Percentiles rank a stretch among this genome's conserved stretches.
Conservation (phyloP, 2,113 vertebrate genomes). For the Trinectes maculatus region DNA sequence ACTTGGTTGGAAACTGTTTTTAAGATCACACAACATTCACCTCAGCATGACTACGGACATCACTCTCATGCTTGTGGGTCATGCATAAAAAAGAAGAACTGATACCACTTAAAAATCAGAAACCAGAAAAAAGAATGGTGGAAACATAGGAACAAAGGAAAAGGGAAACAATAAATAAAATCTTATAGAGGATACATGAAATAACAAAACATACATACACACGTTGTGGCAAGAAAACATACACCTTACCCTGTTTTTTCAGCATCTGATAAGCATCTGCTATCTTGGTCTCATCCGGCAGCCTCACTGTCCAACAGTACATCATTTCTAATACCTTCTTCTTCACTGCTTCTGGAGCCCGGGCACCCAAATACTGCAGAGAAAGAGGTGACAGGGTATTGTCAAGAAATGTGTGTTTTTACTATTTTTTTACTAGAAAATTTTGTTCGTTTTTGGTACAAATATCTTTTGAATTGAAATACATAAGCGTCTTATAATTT, state of each 20-base stretch:
- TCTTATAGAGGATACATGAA: not conserved
- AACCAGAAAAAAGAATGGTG: constrained; percentile 28
- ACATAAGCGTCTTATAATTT: no score
- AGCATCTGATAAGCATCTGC: constrained; percentile 97
- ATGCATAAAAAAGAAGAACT: constrained; percentile 46
- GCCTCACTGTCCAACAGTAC: constrained; percentile 90
- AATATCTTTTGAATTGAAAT: no score
- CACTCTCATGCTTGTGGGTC: constrained; percentile 26
- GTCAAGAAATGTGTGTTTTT: not conserved
- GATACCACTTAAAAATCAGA: constrained; percentile 6
- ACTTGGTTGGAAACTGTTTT: not conserved
- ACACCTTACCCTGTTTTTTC: constrained; percentile 93
- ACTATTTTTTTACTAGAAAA: no score
- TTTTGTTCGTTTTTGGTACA: no score
- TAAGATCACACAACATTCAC: not conserved
- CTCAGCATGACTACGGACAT: constrained; percentile 27
- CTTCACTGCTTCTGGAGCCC: constrained; percentile 93
- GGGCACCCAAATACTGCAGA: constrained; percentile 91
- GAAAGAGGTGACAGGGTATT: not conserved
- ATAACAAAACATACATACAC: not conserved
- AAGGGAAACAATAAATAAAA: not conserved
- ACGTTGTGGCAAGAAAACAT: not conserved
- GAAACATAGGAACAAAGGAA: constrained; percentile 6
- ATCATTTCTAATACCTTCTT: constrained; percentile 94
- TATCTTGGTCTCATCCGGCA: constrained; percentile 93